These are phyloP conservation scores for Oreochromis tanganicae DNA, from an alignment of 2,113 vertebrate genomes.

Conservation along the genomic window DNA sequence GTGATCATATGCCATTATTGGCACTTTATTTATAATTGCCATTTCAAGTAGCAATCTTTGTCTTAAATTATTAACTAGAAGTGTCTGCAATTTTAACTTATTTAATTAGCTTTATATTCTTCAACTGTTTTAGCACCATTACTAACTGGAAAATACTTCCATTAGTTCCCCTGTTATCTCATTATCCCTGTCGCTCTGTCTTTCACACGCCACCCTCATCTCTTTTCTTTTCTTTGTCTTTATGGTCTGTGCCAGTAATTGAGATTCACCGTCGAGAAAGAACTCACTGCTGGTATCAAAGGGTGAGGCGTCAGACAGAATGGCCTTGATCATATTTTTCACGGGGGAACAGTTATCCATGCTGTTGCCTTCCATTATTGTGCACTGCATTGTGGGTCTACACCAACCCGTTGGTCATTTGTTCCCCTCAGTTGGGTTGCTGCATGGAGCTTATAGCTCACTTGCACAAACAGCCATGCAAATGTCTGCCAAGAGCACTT, in stretches of 20 bases:
- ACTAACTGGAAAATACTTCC: background rate
- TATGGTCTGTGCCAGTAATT: slow-evolving; percentile 25
- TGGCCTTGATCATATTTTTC: slow-evolving; percentile 14
- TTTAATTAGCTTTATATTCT: background rate
- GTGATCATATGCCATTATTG: background rate
- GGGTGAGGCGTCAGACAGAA: background rate
- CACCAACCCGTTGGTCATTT: slow-evolving; percentile 21
- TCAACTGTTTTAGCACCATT: background rate
- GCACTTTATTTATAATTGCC: background rate
- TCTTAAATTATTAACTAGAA: background rate
- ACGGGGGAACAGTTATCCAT: background rate
- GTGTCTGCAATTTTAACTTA: background rate
- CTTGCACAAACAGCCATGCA: background rate
- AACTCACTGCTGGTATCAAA: slow-evolving; percentile 21
- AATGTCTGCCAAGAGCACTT: background rate
- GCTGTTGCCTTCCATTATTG: slow-evolving; percentile 10
- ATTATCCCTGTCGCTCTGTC: background rate
- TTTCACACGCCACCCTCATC: background rate
- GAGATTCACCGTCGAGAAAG: background rate
- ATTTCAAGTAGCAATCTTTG: background rate
- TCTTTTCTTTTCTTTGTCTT: background rate
- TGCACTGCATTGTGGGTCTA: slow-evolving; percentile 18
- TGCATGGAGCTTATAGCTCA: background rate
- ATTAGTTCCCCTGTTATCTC: background rate
- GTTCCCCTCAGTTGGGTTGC: slow-evolving; percentile 18